phyloP scores from a whole-genome alignment of 37 sponge, comb jelly and placozoan species.

The Beroe ovata region DNA sequence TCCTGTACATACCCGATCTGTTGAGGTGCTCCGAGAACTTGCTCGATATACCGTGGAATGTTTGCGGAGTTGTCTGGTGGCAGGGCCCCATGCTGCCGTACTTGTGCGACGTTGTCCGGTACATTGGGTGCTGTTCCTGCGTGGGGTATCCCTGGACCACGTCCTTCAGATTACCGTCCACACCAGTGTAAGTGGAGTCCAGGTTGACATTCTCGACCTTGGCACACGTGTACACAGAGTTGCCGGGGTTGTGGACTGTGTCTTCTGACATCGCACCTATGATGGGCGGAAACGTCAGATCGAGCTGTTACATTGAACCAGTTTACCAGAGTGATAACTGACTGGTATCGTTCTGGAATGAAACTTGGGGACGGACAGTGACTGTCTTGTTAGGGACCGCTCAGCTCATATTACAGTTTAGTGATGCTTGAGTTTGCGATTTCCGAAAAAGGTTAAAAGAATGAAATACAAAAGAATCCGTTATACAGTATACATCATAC shows the following conservation, averaged over 20 bases:
- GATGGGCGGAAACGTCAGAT: too few relatives aligned
- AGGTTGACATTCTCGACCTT: conserved; percentile 34
- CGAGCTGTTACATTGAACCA: too few relatives aligned
- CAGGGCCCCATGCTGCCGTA: conserved; percentile 51
- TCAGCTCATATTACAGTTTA: too few relatives aligned
- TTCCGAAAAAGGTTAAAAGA: too few relatives aligned
- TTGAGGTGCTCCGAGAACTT: conserved; percentile 60
- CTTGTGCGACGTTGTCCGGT: conserved; percentile 36
- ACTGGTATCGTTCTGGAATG: too few relatives aligned
- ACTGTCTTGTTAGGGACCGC: too few relatives aligned
- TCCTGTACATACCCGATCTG: conserved; percentile 26
- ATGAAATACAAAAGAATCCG: too few relatives aligned
- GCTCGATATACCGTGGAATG: conserved; percentile 35
- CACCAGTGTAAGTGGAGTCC: not conserved
- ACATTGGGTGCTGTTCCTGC: conserved; percentile 38
- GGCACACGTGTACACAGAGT: conserved; percentile 63
- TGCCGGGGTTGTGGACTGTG: conserved; percentile 40
- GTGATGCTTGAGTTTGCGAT: too few relatives aligned
- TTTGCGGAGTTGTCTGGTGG: conserved; percentile 10
- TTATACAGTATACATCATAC: too few relatives aligned
- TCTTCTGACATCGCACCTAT: conserved; percentile 37
- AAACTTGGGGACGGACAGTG: too few relatives aligned
- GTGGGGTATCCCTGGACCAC: conserved; percentile 29
- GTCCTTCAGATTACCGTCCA: conserved; percentile 56
- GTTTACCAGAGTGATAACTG: too few relatives aligned